phyloP scores from a whole-genome alignment of 2,113 vertebrate genomes.

The Pomatostomus ruficeps region DNA sequence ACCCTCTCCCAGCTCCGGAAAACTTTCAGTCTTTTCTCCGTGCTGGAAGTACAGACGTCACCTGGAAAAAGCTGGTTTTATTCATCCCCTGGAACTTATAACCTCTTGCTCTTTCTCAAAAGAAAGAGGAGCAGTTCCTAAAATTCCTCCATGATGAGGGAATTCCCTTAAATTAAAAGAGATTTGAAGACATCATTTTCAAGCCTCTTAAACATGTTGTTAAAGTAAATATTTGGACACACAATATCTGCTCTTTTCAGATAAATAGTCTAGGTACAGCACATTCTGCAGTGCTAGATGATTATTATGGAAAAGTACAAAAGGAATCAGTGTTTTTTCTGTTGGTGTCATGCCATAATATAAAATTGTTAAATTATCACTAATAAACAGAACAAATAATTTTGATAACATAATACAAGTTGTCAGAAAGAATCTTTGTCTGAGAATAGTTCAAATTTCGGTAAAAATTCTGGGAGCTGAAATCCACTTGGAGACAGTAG shows the following conservation, averaged over 20 bases:
- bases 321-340: not conserved
- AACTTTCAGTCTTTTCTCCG: not conserved
- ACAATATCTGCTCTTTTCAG: not conserved
- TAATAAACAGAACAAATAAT: not conserved
- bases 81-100: not conserved
- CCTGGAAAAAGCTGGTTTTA: not conserved
- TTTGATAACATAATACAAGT: not conserved
- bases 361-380: not conserved
- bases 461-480: not conserved
- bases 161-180: not conserved
- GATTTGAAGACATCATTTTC: not conserved
- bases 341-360: not conserved
- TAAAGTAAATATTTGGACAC: not conserved
- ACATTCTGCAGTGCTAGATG: not conserved
- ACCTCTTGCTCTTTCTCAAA: not conserved
- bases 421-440: not conserved
- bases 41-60: not conserved
- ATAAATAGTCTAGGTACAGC: not conserved
- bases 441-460: not conserved
- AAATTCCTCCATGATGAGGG: not conserved
- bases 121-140: not conserved
- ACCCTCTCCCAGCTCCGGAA: not conserved
- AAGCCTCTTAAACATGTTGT: not conserved
- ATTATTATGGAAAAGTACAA: not conserved
- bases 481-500: not conserved